phyloP scores from a whole-genome alignment of 2,113 vertebrate genomes.

The Atrichornis clamosus region DNA sequence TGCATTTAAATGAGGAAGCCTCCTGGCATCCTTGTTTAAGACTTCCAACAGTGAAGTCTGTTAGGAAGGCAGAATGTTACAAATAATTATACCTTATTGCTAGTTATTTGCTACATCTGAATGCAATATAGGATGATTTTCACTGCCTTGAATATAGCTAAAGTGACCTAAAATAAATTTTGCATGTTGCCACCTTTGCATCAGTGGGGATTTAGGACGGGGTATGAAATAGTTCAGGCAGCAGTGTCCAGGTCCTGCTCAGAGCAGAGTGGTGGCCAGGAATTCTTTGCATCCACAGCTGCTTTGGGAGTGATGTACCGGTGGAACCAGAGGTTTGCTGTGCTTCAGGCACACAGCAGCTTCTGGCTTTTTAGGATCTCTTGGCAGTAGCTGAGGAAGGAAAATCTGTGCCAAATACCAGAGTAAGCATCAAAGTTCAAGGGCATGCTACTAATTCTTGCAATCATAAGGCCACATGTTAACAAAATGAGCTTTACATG shows the following conservation, averaged over 20 bases:
- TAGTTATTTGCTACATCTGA: neutral
- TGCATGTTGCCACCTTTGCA: neutral
- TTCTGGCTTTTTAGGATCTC: neutral
- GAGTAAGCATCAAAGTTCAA: neutral
- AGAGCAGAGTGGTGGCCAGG: neutral
- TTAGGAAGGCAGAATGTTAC: neutral
- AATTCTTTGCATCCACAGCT: neutral
- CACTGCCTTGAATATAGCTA: neutral
- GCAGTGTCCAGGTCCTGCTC: neutral
- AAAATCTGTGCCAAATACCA: neutral
- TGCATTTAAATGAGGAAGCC: constrained; percentile 35
- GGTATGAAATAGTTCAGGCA: neutral
- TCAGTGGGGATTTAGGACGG: neutral
- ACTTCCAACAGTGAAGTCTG: neutral
- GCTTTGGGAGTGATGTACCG: neutral
- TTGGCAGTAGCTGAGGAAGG: neutral
- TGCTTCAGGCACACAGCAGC: neutral
- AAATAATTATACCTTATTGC: neutral
- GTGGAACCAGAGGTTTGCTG: neutral
- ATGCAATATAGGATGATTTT: neutral
- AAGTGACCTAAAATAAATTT: neutral
- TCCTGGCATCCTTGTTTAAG: neutral
- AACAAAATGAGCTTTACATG: neutral
- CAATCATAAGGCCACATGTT: neutral
- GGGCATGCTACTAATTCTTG: neutral